Evolutionary conservation across 2,113 vertebrate species (phyloP).

Genomic region (Strix aluco): DNA sequence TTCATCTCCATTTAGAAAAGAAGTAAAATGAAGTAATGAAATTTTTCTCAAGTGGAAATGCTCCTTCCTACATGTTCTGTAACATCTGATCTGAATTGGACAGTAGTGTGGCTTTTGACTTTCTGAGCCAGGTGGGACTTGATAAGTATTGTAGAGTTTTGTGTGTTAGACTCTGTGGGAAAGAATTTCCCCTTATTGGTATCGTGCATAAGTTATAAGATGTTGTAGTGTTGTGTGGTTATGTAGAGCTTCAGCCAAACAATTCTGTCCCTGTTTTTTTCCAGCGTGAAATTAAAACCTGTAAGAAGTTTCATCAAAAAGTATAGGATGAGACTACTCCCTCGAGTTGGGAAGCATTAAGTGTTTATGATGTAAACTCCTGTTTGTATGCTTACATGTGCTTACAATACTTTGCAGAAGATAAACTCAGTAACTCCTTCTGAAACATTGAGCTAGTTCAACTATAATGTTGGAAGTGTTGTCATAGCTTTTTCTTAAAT

Average conservation of each 20-base stretch:
- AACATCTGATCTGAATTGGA: neutral
- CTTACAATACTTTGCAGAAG: neutral
- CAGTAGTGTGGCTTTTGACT: neutral
- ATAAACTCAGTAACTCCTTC: neutral
- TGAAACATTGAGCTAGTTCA: accelerated
- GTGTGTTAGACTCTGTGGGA: neutral
- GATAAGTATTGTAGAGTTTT: neutral
- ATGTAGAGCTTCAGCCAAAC: neutral
- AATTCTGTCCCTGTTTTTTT: neutral
- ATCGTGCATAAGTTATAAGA: accelerated
- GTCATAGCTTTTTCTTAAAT: neutral
- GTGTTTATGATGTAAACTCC: neutral
- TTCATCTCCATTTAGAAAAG: neutral
- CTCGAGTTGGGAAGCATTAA: neutral
- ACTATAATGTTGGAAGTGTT: accelerated
- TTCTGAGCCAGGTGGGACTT: neutral
- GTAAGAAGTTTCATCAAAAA: neutral
- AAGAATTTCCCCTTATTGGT: neutral
- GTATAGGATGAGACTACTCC: neutral
- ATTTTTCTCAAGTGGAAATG: neutral
- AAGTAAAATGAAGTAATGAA: neutral
- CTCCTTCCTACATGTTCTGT: neutral
- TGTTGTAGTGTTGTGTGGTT: neutral
- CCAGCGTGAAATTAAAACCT: neutral
- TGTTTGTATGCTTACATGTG: neutral